These are phyloP conservation scores for Parascotia fuliginaria DNA, from an alignment of 2,888 invertebrate species.

Conservation along the genomic window DNA sequence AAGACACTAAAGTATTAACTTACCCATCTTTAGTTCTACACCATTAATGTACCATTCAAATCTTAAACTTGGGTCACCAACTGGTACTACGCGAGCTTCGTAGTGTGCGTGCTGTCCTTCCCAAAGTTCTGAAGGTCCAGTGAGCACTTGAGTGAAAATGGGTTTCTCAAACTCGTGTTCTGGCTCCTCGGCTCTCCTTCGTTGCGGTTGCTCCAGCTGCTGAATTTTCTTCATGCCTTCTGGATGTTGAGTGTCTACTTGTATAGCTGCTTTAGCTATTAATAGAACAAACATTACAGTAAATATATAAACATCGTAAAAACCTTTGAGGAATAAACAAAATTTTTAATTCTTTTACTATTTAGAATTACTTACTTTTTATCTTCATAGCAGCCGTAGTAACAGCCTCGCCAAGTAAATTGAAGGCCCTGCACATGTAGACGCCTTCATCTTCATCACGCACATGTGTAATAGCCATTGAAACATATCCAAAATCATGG, in stretches of 20 bases:
- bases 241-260: slow-evolving; percentile 96
- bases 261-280: slow-evolving; percentile 93
- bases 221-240: slow-evolving; percentile 96
- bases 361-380: slow-evolving; percentile 90
- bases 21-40: slow-evolving; percentile 95
- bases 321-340: too few relatives aligned
- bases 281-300: slow-evolving; percentile 7
- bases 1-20: slow-evolving; percentile 33
- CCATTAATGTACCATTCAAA: slow-evolving; percentile 99
- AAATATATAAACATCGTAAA: too few relatives aligned
- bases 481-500: slow-evolving; percentile 97
- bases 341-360: too few relatives aligned
- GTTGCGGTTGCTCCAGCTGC: slow-evolving; percentile 91
- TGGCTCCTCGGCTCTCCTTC: slow-evolving; percentile 89
- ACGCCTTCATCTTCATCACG: slow-evolving; percentile 97
- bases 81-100: slow-evolving; percentile 96
- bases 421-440: slow-evolving; percentile 97
- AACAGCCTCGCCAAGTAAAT: slow-evolving; percentile 97
- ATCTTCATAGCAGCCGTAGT: slow-evolving; percentile 97
- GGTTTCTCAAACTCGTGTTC: slow-evolving; percentile 95
- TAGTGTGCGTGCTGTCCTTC: slow-evolving; percentile 96
- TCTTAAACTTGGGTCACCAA: slow-evolving; percentile 95
- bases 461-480: slow-evolving; percentile 94
- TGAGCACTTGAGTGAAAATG: slow-evolving; percentile 94
- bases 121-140: slow-evolving; percentile 95